Evolutionary conservation across 1,140 invertebrate genomes (phyloP).

Genomic region (Bactericera cockerelli): DNA sequence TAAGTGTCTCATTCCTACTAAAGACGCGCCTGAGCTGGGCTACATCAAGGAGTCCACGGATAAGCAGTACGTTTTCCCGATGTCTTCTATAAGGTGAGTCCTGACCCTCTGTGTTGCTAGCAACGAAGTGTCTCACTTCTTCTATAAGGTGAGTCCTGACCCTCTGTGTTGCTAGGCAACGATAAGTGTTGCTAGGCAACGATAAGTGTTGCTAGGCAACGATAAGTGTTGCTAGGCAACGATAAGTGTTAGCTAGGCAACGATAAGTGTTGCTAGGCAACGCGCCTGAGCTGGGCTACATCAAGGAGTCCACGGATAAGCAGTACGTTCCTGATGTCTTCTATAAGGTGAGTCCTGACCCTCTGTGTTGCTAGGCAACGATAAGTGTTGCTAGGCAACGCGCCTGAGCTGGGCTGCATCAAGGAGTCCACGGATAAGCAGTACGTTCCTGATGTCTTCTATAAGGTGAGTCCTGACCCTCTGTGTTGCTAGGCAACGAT

Average conservation of each 20-base stretch:
- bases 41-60: conserved; percentile 87
- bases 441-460: conserved; percentile 98
- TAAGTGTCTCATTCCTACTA: conserved; percentile 86
- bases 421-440: conserved; percentile 83
- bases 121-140: no score
- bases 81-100: conserved; percentile 96
- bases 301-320: conserved; percentile 79
- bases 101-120: no score
- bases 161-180: no score
- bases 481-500: no score
- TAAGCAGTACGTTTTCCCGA: conserved; percentile 96
- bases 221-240: no score
- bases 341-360: conserved; percentile 94
- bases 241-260: conserved; percentile 86
- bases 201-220: no score
- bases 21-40: conserved; percentile 90
- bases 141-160: no score
- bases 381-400: conserved; percentile 92
- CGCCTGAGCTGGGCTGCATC: conserved; percentile 90
- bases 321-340: conserved; percentile 99
- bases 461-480: conserved; percentile 93
- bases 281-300: conserved; percentile 90
- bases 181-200: no score
- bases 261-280: conserved; percentile 91
- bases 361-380: no score